These are phyloP conservation scores for Eulemur mongoz DNA, from an alignment of 2,797 vertebrate species.

Conservation along the genomic window DNA sequence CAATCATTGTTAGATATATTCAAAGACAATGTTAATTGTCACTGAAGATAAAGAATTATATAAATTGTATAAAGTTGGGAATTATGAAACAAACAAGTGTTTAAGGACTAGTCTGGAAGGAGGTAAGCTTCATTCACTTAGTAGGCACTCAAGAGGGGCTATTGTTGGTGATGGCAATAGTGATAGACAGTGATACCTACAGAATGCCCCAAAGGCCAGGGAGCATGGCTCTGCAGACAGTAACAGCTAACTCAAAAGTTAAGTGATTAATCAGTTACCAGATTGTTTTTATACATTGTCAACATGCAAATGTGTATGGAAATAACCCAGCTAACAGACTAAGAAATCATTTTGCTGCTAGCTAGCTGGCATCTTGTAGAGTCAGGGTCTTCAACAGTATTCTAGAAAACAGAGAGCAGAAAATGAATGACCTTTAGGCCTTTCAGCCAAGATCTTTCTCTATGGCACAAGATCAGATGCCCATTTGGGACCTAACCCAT, in stretches of 20 bases:
- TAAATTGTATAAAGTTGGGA: not conserved
- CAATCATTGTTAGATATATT: not conserved
- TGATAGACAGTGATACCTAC: not conserved
- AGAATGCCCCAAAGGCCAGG: not conserved
- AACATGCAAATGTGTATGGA: not conserved
- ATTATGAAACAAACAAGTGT: not conserved
- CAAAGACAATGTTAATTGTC: not conserved
- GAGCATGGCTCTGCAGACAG: not conserved
- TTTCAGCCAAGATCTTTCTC: slow-evolving; percentile 28
- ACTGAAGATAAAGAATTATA: not conserved
- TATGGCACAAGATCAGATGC: not conserved
- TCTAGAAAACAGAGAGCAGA: not conserved
- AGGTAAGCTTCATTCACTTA: not conserved
- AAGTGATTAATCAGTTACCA: not conserved
- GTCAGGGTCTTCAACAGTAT: not conserved
- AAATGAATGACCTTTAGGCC: not conserved
- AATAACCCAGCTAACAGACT: not conserved
- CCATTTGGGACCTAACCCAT: not conserved
- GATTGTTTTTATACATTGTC: not conserved
- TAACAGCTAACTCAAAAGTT: not conserved
- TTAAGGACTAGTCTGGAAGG: not conserved
- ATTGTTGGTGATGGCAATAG: not conserved
- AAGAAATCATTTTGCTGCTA: not conserved
- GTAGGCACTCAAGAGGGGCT: not conserved
- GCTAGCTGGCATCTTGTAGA: not conserved